Percentiles rank a stretch among this genome's conserved stretches.
Conservation (phyloP, 2,888 invertebrate species). For the Thymelicus lineola region DNA sequence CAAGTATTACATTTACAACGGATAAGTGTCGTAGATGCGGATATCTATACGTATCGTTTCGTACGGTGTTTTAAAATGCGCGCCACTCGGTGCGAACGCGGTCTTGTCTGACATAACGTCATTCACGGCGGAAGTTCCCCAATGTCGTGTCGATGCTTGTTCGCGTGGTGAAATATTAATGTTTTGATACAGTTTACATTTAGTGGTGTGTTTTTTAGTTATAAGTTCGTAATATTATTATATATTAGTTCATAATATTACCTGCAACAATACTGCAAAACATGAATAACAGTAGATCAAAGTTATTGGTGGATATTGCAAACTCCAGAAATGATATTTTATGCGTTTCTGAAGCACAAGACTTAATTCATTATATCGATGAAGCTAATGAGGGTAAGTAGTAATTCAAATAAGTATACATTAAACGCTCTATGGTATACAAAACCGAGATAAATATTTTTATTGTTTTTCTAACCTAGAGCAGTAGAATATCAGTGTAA, state of each 20-base stretch:
- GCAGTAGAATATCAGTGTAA: not conserved
- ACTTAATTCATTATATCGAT: constrained; percentile 39
- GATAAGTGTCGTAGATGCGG: constrained; percentile 18
- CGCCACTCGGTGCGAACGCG: too few species aligned
- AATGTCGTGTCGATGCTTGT: too few species aligned
- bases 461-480: constrained; percentile 15
- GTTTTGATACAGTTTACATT: not conserved
- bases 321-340: constrained; percentile 37
- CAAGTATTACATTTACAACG: constrained; percentile 13
- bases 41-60: constrained; percentile 14
- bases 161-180: too few species aligned
- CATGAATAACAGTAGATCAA: constrained; percentile 38
- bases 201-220: constrained; percentile 22
- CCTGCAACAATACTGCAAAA: constrained; percentile 27
- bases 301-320: constrained; percentile 41
- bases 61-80: too few species aligned
- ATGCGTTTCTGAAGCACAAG: constrained; percentile 39
- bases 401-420: constrained; percentile 16
- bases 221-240: too few species aligned
- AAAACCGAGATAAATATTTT: not conserved
- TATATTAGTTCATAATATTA: constrained; percentile 18
- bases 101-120: too few species aligned
- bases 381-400: constrained; percentile 35
- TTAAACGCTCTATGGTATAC: not conserved
- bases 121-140: too few species aligned